Percentiles rank a stretch among this genome's conserved stretches.
Conservation (phyloP, 2,888 invertebrate genomes). For the Hoplodrina blanda region DNA sequence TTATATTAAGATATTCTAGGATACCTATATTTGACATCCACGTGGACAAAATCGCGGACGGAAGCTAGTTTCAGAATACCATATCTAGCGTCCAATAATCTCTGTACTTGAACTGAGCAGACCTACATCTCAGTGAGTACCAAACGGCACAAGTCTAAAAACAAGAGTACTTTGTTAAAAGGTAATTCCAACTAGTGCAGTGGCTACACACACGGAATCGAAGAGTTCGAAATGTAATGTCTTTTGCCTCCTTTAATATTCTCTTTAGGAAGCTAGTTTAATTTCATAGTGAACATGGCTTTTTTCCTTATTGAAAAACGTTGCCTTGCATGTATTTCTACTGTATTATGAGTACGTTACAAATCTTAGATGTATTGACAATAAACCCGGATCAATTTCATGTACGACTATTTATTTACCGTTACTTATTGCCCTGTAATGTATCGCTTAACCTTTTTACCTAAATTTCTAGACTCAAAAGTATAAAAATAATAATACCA, state of each 20-base stretch:
- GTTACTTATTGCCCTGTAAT: no score
- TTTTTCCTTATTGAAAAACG: not conserved
- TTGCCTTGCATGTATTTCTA: not conserved
- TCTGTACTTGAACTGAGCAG: not conserved
- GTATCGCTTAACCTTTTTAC: no score
- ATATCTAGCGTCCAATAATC: not conserved
- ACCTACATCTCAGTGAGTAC: slow-evolving; percentile 11
- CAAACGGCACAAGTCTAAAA: slow-evolving; percentile 23
- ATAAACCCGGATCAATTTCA: no score
- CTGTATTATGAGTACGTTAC: no score
- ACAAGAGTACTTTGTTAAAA: slow-evolving; percentile 18
- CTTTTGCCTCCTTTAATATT: slow-evolving; percentile 27
- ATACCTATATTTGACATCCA: no score
- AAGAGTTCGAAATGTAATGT: slow-evolving; percentile 19
- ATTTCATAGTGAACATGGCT: not conserved
- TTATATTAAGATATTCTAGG: no score
- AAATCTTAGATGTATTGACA: not conserved
- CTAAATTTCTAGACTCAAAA: no score
- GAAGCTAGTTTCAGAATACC: not conserved
- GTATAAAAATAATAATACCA: no score
- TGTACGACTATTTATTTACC: not conserved
- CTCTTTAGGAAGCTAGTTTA: slow-evolving; percentile 9
- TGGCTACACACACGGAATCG: slow-evolving; percentile 27
- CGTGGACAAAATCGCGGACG: no score
- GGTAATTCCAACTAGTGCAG: slow-evolving; percentile 21